Evolutionary conservation across 2,113 vertebrate genomes (phyloP).

Genomic region (Nibea albiflora): DNA sequence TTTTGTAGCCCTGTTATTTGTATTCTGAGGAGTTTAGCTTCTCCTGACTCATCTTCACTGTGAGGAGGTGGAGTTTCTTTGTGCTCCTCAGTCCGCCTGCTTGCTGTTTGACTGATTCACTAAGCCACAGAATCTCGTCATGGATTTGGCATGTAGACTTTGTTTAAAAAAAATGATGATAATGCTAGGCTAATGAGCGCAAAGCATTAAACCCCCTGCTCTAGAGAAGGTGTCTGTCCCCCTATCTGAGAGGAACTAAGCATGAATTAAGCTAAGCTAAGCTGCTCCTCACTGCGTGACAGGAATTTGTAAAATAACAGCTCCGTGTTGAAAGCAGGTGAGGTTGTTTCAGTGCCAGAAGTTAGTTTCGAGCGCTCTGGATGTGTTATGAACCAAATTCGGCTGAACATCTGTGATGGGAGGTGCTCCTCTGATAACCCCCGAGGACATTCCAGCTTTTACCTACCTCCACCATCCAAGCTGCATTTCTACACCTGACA

Average conservation of each 20-base stretch:
- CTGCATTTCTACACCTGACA: constrained; percentile 31
- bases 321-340: constrained; percentile 27
- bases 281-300: neutral
- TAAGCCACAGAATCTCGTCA: constrained; percentile 44
- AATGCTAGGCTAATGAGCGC: constrained; percentile 34
- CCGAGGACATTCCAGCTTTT: constrained; percentile 58
- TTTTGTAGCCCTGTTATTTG: neutral
- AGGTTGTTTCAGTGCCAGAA: constrained; percentile 33
- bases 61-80: constrained; percentile 29
- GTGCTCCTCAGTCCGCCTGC: neutral
- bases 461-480: constrained; percentile 26
- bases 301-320: constrained; percentile 9
- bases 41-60: constrained; percentile 3
- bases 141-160: constrained; percentile 35
- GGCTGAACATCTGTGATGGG: constrained; percentile 75
- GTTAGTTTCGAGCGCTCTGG: constrained; percentile 48
- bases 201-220: neutral
- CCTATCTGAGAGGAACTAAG: neutral
- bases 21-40: neutral
- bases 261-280: neutral
- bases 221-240: neutral
- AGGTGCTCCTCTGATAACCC: constrained; percentile 56
- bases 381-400: constrained; percentile 63
- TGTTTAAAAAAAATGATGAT: constrained; percentile 21
- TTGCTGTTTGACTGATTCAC: constrained; percentile 12